Base-by-base conservation (phyloP, 2,113 vertebrate species). In the Chascanopsetta lugubris region DNA sequence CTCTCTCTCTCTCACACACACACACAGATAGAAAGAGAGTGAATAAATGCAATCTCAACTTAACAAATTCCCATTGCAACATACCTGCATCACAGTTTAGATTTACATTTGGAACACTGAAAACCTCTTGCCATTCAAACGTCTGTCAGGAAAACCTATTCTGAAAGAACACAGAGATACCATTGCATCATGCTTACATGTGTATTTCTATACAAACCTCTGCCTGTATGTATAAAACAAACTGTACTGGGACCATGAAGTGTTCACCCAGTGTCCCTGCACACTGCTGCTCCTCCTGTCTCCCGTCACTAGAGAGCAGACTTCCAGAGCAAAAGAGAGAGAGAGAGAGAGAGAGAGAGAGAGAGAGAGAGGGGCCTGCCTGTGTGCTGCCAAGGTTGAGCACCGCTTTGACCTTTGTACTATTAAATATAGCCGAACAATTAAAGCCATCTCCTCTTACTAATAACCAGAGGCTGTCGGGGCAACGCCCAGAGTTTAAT, bases 251-350 rank as follows among this genome's bases (percentile, higher is more conserved):
- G 17, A 40, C 55, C 11, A 3, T n/a, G 24, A 62, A 54, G 42
- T 76, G 69, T 75, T 84, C 79, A 45, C 24, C 27, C 32, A 18
- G 36, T 59, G 17, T 51, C 36, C 57, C 15, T 6, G 50, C 36
- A 45, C 0, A 8, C 21, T 48, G 29, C 54, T 71, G 59, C 6
- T 58, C 40, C 43, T 30, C 29, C 70, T 15, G 6, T 15, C 27
- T 32, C 7, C 20, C 50, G 26, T 78, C 90, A 88, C 84, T 86
- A 87, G 90, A 85, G 85, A 34, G 82, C 74, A 80, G 53, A 45
- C 56, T 55, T 4, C 25, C 4, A 68, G 24, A 58, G 66, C 43
- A 21, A 47, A 50, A 50, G 34, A 13, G 22, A 11, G 24, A 69
- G n/a, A n/a, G n/a, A n/a, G n/a, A n/a, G n/a, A n/a, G n/a, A n/a